Evolutionary conservation across 2,797 vertebrate genomes (phyloP), one percentile per base, ranked within the genome.

Genomic region (Sebastes hubbsi): DNA sequence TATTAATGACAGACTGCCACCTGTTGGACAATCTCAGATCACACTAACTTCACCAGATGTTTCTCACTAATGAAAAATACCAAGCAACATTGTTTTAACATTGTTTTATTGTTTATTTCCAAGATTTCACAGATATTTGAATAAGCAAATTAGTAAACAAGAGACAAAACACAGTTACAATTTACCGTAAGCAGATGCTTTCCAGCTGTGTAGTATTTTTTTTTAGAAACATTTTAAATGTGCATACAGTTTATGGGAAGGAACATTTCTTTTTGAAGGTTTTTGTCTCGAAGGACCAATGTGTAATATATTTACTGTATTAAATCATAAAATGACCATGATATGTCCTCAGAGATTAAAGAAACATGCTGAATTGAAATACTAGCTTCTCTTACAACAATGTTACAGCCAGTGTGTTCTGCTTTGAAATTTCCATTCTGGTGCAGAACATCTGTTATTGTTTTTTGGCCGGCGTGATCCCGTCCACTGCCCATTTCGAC

Each of bases 1-100:
- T 9, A 49, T 49, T 93, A 87, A 94, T 88, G 93, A 82, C 89
- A 95, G 89, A 94, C 92, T 94, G 95, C 95, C 95, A 95, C 95
- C 96, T 96, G 94, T 95, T 95, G 95, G 95, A 93, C 90, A 92
- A 92, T 92, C 25, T 64, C 24, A 76, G 76, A 81, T 71, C 52
- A 58, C 34, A 49, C 63, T 78, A 55, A 81, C 49, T 42, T 60
- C 34, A 49, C 3, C 25, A 54, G 12, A 72, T 49, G 36, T 46
- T 54, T 12, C 16, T 68, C 49, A 22, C 10, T 4, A 32, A 22
- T 18, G 14, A 22, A 7, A 69, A 62, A 70, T 38, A 32, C 14
- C 0, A 34, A 22, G 4, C 4, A 38, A 24, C 38, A 77, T 65
- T 46, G 14, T 42, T 71, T 70, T 6, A 71, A 12, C 5, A 13